These are phyloP conservation scores for Trachelus tabidus DNA, from an alignment of 2,888 invertebrate species.

Conservation along the genomic window DNA sequence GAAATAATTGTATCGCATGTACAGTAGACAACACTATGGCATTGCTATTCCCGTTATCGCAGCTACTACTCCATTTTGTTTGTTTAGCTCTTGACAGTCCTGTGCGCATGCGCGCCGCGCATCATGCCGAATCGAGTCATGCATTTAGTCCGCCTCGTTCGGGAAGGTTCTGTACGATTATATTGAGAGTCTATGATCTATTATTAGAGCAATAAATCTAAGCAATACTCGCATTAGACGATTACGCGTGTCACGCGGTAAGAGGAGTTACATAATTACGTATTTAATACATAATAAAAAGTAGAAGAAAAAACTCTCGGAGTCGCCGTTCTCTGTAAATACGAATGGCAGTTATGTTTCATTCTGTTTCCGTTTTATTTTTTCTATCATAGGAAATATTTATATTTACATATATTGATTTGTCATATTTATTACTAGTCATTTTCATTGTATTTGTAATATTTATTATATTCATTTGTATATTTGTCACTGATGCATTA, in stretches of 20 bases:
- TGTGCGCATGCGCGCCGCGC: not conserved
- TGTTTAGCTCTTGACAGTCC: not conserved
- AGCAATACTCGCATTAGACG: slow-evolving; percentile 42
- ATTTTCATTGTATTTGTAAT: slow-evolving; percentile 24
- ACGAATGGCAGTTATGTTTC: not conserved
- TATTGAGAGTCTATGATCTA: slow-evolving; percentile 14
- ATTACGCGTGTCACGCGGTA: not conserved
- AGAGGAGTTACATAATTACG: not conserved
- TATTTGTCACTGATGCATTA: slow-evolving; percentile 16
- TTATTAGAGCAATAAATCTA: slow-evolving; percentile 47
- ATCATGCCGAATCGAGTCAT: not conserved
- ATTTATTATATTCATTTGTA: slow-evolving; percentile 23
- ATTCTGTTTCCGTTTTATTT: not conserved
- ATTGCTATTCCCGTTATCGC: not conserved
- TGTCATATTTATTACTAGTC: slow-evolving; percentile 18
- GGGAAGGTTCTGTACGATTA: slow-evolving; percentile 31
- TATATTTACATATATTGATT: slow-evolving; percentile 31
- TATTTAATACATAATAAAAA: not conserved
- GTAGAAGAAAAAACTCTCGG: not conserved
- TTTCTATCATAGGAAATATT: slow-evolving; percentile 13
- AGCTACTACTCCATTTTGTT: not conserved
- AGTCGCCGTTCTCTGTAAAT: slow-evolving; percentile 2
- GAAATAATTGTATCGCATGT: slow-evolving; percentile 41
- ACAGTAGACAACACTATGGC: slow-evolving; percentile 20
- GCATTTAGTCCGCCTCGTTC: not conserved